Evolutionary conservation across 1,140 invertebrate species (phyloP).

Genomic region (Zaprionus nigranus): DNA sequence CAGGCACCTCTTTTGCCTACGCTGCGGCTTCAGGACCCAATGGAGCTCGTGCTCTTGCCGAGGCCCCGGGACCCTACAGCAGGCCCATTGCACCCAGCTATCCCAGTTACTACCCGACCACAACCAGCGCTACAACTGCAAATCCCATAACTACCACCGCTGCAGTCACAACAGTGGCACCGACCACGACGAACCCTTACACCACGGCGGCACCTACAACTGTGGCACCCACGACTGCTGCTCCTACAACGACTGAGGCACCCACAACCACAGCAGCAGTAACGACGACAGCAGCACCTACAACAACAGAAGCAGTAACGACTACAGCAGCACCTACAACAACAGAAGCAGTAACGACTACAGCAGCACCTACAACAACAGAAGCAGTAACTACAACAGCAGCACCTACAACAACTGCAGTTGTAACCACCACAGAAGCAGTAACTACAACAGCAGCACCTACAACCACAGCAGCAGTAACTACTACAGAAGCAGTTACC

Average conservation of each 20-base stretch:
- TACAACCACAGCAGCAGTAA: background rate
- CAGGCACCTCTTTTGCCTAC: conserved; percentile 46
- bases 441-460: background rate
- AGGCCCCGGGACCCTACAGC: conserved; percentile 50
- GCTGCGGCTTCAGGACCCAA: conserved; percentile 54
- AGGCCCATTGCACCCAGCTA: conserved; percentile 4
- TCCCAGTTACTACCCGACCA: conserved; percentile 27
- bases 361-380: background rate
- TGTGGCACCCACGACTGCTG: background rate
- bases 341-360: background rate
- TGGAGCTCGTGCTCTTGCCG: conserved; percentile 54
- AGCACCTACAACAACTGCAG: background rate
- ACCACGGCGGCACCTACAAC: conserved; percentile 15
- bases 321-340: background rate
- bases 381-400: no score
- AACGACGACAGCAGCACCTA: background rate
- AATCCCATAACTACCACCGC: background rate
- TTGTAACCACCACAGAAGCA: background rate
- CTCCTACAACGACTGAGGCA: background rate
- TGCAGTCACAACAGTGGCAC: conserved; percentile 5
- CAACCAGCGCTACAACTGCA: conserved; percentile 4
- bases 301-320: background rate
- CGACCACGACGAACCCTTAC: background rate
- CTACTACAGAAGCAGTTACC: background rate
- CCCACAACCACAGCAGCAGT: background rate